Evolutionary conservation across 2,113 vertebrate species (phyloP).

Genomic region (Malurus elegans): DNA sequence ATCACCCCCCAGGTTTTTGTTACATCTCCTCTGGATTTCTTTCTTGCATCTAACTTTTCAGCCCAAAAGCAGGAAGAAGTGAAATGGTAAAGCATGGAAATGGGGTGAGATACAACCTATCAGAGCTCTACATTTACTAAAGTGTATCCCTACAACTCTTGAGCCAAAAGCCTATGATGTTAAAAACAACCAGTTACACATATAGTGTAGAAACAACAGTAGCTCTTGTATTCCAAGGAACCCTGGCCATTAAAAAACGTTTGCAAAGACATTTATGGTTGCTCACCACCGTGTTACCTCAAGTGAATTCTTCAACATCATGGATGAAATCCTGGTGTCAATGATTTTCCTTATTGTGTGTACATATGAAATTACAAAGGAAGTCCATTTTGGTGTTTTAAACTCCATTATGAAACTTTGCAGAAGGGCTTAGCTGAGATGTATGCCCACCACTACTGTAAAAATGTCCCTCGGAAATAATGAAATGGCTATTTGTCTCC

Average conservation of each 20-base stretch:
- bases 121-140: background rate
- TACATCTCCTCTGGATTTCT: background rate
- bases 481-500: background rate
- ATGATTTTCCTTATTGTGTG: background rate
- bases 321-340: background rate
- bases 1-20: background rate
- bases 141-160: background rate
- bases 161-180: background rate
- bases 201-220: background rate
- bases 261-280: background rate
- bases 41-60: background rate
- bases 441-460: background rate
- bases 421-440: background rate
- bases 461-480: background rate
- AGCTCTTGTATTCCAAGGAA: background rate
- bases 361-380: background rate
- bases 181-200: background rate
- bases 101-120: background rate
- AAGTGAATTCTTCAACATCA: background rate
- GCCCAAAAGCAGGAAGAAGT: background rate
- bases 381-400: background rate
- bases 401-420: background rate
- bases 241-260: background rate
- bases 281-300: background rate
- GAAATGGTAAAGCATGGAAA: background rate